Base-by-base conservation (phyloP, 2,888 invertebrate genomes). In the Vannuccia rotundouncinata region DNA sequence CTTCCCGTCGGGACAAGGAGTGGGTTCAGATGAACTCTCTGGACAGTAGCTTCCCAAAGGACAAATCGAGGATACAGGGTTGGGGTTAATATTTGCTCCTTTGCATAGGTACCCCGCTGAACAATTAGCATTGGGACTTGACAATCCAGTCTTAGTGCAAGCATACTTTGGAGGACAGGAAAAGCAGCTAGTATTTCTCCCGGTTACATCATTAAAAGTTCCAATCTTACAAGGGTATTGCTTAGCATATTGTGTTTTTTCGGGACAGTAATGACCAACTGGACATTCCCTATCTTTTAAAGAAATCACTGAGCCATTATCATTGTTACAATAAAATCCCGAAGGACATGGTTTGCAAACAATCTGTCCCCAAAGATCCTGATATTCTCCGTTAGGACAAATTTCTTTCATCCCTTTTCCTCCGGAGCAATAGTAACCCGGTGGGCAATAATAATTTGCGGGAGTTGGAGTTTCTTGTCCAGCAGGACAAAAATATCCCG, bases 21-120 rank as follows among this genome's bases (percentile, higher is more conserved):
- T 29, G 5, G 75, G 29, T 75, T 75, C 29, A 84, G 45, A 84
- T 86, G 86, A 79, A 13, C 75, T 29, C 22, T 30, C 75, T 30
- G 75, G 29, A 30, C 75, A 75, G 27, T 75, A 75, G 2, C 5
- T 29, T 5, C 75, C 75, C 17, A 28, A 17, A 27, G 75, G 75
- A 28, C 75, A 75, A 22, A 30, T 28, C 2, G 13, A 84, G 84
- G 2, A 85, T 86, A n/a, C 86, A 0, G 86, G 86, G 82, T 86
- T 86, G 29, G 85, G 85, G 10, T 80, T 83, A 5, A 82, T 81
- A 77, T 83, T 81, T 5, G 86, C 82, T 86, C 84, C 86, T 31
- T 83, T 83, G 82, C 86, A 87, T 84, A 83, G 86, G 79, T 83
- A 87, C 86, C 87, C 87, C 66, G 86, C 84, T 31, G 82, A 84